These are phyloP conservation scores for Propithecus coquereli DNA, from an alignment of 2,113 vertebrate species.

Conservation along the genomic window DNA sequence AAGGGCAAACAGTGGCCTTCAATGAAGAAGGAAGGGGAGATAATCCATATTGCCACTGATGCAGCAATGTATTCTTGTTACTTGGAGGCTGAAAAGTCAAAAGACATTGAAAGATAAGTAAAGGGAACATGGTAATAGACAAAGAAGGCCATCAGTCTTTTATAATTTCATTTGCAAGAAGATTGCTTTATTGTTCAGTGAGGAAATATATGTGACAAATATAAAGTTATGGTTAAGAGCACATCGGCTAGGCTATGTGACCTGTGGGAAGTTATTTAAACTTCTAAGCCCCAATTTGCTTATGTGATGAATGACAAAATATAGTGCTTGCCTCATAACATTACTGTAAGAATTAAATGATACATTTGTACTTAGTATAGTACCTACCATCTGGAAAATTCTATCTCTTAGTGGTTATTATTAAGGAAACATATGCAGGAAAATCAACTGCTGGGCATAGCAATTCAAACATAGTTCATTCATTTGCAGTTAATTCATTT, in stretches of 20 bases:
- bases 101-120: neutral
- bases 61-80: neutral
- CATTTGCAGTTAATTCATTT: neutral
- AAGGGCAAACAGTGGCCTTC: neutral
- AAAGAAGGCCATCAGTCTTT: neutral
- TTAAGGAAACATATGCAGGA: constrained; percentile 15
- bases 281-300: neutral
- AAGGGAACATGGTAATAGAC: neutral
- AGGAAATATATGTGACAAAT: neutral
- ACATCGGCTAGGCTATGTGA: neutral
- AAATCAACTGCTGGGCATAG: neutral
- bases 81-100: neutral
- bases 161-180: neutral
- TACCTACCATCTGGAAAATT: neutral
- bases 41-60: neutral
- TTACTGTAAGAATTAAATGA: neutral
- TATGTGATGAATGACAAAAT: neutral
- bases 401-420: neutral
- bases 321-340: neutral
- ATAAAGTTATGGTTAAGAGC: neutral
- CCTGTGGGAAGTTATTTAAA: neutral
- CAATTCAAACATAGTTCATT: neutral
- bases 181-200: neutral
- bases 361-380: neutral
- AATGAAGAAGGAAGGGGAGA: neutral